Evolutionary conservation across 2,888 invertebrate genomes (phyloP), one percentile per base, ranked within the genome.

Genomic region (Caenorhabditis imperialis): DNA sequence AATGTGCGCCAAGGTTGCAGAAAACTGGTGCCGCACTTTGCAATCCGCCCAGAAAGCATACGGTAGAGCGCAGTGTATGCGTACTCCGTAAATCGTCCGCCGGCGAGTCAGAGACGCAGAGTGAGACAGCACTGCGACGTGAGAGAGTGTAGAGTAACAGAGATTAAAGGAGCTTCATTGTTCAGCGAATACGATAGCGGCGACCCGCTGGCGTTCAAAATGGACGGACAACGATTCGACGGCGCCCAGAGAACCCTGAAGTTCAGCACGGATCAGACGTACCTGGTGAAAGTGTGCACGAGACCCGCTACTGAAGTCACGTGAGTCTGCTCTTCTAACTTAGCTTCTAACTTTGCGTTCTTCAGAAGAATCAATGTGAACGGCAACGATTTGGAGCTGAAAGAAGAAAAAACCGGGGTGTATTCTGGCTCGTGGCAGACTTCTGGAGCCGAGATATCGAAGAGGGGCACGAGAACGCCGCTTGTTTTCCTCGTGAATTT

Each of bases 141-240:
- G n/a, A n/a, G n/a, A n/a, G n/a, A n/a, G n/a, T n/a, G n/a, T n/a
- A n/a, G n/a, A n/a, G n/a, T n/a, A n/a, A 3, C 8, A 40, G n/a
- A 7, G 2, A 40, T 18, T 4, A 38, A n/a, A n/a, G 4, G n/a
- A 5, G 18, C 42, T 3, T 18, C 8, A 2, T 42, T 3, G 54
- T 63, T n/a, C 63, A 86, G 86, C 42, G 81, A 85, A 30, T 77
- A 65, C 18, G 82, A 85, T 25, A 78, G 72, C 30, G 81, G 78
- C 22, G 82, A 81, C 30, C 79, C 77, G 40, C 72, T 85, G 30
- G 81, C 85, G 4, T 86, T 86, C 79, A 86, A 86, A 69, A 83
- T 85, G 67, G 86, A 86, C 58, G 86, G 85, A 1, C 69, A 81
- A 30, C 79, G 86, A 18, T 86, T 86, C 48, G 79, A 83, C 22